Evolutionary conservation across 92 coral and sea anemone species (phyloP), one percentile per base, ranked within the genome.

Genomic region (Diadumene lineata): DNA sequence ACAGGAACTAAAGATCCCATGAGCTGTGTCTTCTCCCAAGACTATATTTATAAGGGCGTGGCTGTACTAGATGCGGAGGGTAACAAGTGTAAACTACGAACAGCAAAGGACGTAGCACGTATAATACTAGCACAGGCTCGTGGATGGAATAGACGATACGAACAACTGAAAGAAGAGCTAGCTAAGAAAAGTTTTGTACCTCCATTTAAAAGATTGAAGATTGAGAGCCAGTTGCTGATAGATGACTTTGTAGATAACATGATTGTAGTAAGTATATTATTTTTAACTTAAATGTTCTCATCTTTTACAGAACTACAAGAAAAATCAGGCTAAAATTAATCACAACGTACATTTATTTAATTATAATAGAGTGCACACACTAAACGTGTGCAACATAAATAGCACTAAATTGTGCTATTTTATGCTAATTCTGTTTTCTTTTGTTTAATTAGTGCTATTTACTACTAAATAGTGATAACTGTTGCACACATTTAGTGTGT

Each of bases 11-110:
- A 96, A 69, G 96, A 96, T 60, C 93, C 96, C 8, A 96, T 92
- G 99, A 82, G 75, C 69, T 89, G 99, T 65, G 81, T 79, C 46
- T 89, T 83, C 66, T 93, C 99, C 22, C 99, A 96, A 73, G 97
- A 96, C 56, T 96, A 88, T 77, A 89, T 96, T 38, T 96, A 92
- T 91, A 96, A 92, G 64, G 99, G 99, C 1, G 97, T 96, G 48
- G 99, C 96, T 7, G 57, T 88, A 21, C 60, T 96, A 11, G 99
- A 96, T 69, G 83, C 87, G 1, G 97, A 96, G 23, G 99, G 97
- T 31, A 90, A 87, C 88, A 88, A 90, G 79, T 96, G 97, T 34
- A 89, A 93, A 25, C 91, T 94, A 24, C 88, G 96, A 46, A 85
- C 78, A 38, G 97, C 98, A 19, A 82, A 71, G 51, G 98, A 92